Percentiles rank a stretch among this genome's conserved stretches.
Conservation (phyloP, 2,113 vertebrate genomes). For the Mobula hypostoma region DNA sequence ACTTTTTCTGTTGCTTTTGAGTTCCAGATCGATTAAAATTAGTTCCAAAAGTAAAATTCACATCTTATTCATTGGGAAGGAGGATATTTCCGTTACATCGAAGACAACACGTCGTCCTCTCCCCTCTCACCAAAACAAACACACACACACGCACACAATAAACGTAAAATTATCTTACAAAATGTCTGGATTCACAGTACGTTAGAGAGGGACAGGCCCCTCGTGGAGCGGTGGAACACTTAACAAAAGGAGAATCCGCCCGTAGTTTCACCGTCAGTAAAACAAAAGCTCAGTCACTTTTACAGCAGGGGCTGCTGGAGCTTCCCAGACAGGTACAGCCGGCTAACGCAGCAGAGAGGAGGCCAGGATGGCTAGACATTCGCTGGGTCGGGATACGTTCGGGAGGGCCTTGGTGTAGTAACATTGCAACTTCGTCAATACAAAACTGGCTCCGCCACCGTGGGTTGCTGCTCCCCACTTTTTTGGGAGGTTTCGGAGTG, state of each 20-base stretch:
- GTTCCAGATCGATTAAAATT: neutral
- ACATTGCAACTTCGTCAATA: neutral
- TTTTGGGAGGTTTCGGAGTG: too few species aligned
- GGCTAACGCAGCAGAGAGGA: too few species aligned
- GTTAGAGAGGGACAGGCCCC: neutral
- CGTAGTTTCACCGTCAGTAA: too few species aligned
- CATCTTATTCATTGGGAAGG: neutral
- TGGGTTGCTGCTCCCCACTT: too few species aligned
- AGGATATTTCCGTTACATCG: neutral
- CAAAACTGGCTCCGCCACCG: neutral
- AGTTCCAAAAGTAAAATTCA: neutral
- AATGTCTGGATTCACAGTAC: conserved; percentile 36
- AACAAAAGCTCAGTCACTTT: neutral
- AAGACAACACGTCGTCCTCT: neutral
- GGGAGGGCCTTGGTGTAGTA: neutral
- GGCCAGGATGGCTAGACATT: neutral
- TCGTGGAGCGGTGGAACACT: neutral
- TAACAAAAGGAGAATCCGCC: neutral
- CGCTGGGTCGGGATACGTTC: neutral
- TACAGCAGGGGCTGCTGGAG: neutral
- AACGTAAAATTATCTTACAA: neutral
- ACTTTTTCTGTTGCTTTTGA: too few species aligned
- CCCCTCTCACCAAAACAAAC: neutral
- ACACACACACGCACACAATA: too few species aligned
- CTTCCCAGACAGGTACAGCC: too few species aligned